Evolutionary conservation across 1,140 invertebrate genomes (phyloP).

Genomic region (Nephotettix cincticeps): DNA sequence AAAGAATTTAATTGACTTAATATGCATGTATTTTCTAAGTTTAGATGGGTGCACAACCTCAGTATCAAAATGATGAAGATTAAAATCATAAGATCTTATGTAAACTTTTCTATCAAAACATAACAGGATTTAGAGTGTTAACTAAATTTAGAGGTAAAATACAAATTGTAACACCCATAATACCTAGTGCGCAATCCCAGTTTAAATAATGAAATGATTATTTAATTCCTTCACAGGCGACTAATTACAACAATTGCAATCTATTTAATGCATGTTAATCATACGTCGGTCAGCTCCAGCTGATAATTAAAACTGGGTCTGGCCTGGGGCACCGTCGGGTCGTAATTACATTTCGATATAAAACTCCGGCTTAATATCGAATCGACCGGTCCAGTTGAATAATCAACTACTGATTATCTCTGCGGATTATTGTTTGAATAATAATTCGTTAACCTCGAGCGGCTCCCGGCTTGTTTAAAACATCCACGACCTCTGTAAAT

Average conservation of each 20-base stretch:
- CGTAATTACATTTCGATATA: constrained; percentile 17
- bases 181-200: too few species aligned
- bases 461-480: not conserved
- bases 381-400: not conserved
- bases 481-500: not conserved
- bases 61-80: too few species aligned
- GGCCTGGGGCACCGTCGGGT: not conserved
- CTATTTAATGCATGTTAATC: constrained; percentile 22
- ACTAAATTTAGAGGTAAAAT: too few species aligned
- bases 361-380: not conserved
- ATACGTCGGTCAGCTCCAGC: not conserved
- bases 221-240: constrained; percentile 15
- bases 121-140: too few species aligned
- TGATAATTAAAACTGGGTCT: constrained; percentile 11
- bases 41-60: too few species aligned
- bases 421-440: not conserved
- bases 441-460: not conserved
- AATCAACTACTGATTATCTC: not conserved
- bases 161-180: too few species aligned
- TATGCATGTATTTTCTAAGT: too few species aligned
- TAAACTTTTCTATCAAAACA: too few species aligned
- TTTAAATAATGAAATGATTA: constrained; percentile 14
- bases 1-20: too few species aligned
- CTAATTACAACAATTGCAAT: constrained; percentile 19
- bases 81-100: too few species aligned